These are phyloP conservation scores for Seira ritae DNA, from an alignment of 2,888 invertebrate species.

Conservation along the genomic window DNA sequence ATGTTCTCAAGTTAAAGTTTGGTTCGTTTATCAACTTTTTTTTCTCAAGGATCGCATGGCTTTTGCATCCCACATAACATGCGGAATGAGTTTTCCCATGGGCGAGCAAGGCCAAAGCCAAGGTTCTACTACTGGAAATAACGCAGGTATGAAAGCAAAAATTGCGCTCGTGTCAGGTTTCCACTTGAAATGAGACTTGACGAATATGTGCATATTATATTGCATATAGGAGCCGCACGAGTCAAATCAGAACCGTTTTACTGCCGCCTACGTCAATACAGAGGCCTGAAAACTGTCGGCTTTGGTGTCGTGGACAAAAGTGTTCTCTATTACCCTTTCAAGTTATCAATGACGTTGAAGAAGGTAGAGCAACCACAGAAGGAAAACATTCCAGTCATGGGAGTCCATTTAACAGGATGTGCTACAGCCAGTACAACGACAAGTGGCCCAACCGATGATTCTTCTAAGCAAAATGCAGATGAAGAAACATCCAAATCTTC, in stretches of 20 bases:
- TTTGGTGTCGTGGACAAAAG: slow-evolving; percentile 80
- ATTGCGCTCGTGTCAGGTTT: too few species aligned
- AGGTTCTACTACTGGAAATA: slow-evolving; percentile 5
- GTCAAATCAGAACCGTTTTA: slow-evolving; percentile 65
- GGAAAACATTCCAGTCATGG: neutral
- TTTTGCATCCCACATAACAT: slow-evolving; percentile 84
- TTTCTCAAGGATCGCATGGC: slow-evolving; percentile 82
- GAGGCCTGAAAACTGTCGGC: slow-evolving; percentile 80
- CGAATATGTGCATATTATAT: too few species aligned
- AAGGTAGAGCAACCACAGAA: slow-evolving; percentile 73
- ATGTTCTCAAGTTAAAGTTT: too few species aligned
- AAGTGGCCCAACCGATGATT: slow-evolving; percentile 1
- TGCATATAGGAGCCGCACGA: slow-evolving; percentile 27
- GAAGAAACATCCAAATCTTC: slow-evolving; percentile 6
- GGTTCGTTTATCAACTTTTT: too few species aligned
- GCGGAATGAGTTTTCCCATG: slow-evolving; percentile 62
- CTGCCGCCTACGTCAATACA: slow-evolving; percentile 83
- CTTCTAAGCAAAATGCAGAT: slow-evolving; percentile 5
- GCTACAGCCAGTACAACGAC: too few species aligned
- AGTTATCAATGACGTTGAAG: slow-evolving; percentile 83
- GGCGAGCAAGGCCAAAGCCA: slow-evolving; percentile 38
- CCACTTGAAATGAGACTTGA: too few species aligned
- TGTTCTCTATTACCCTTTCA: slow-evolving; percentile 83
- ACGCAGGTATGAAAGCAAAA: too few species aligned
- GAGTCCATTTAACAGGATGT: slow-evolving; percentile 75